A percentile compares a stretch with the other conserved stretches of the same genome.
phyloP scores from a whole-genome alignment of 2,113 vertebrate genomes.

The Syngnathus typhle region DNA sequence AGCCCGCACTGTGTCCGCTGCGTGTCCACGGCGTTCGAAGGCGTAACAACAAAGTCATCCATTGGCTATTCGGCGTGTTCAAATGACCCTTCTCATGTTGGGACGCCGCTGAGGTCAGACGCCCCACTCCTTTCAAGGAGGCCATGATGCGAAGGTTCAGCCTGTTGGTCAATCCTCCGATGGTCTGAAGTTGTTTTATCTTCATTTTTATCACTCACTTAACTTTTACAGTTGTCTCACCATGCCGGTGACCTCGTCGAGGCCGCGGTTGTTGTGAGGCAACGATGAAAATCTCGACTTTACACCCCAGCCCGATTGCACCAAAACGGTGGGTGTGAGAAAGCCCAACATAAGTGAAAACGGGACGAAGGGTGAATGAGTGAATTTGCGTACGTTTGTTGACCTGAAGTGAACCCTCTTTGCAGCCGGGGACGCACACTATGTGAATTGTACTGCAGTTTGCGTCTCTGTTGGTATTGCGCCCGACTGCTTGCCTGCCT shows the following conservation, averaged over 20 bases:
- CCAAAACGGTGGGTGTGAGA: too few relatives aligned
- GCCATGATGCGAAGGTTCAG: neutral
- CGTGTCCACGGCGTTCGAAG: neutral
- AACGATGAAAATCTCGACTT: neutral
- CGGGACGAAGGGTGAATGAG: too few relatives aligned
- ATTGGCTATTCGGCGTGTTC: neutral
- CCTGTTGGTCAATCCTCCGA: neutral
- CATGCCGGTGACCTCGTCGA: neutral
- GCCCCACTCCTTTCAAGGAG: neutral
- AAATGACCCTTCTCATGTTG: neutral
- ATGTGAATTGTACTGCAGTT: neutral
- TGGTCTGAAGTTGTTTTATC: too few relatives aligned
- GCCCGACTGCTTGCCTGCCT: too few relatives aligned
- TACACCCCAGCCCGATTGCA: too few relatives aligned
- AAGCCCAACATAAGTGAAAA: too few relatives aligned
- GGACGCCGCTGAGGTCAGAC: neutral
- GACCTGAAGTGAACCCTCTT: neutral
- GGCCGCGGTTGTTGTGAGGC: neutral
- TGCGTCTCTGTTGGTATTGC: neutral
- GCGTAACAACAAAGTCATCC: neutral
- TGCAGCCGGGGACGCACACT: neutral
- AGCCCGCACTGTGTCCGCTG: neutral
- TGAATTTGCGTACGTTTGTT: neutral
- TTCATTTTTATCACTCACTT: neutral
- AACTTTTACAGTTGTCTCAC: neutral